A percentile compares a stretch with the other conserved stretches of the same genome.
phyloP scores from a whole-genome alignment of 2,888 invertebrate genomes.

The Cepaea hortensis region DNA sequence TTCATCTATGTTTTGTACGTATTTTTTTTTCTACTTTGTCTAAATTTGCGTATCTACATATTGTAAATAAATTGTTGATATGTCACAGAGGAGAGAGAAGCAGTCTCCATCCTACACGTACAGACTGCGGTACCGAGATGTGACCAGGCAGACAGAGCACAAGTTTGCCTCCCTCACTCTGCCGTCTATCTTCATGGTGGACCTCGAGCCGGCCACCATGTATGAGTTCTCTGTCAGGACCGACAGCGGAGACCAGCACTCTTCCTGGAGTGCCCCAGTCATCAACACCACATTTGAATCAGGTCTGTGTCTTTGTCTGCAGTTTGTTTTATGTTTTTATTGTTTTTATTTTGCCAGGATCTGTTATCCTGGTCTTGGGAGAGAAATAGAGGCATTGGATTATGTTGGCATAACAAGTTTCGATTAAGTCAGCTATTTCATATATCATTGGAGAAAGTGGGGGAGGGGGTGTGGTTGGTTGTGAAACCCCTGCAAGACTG shows the following conservation, averaged over 20 bases:
- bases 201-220: constrained; percentile 40
- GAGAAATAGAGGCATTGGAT: too few species aligned
- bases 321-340: not conserved
- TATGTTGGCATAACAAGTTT: too few species aligned
- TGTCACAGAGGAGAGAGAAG: not conserved
- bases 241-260: constrained; percentile 33
- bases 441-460: too few species aligned
- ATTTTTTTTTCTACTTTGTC: too few species aligned
- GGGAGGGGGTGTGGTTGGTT: too few species aligned
- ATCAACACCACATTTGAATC: constrained; percentile 48
- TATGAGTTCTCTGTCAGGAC: constrained; percentile 50
- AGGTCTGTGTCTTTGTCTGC: constrained; percentile 24
- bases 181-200: constrained; percentile 43
- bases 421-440: too few species aligned
- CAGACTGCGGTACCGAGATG: constrained; percentile 41
- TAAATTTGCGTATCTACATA: too few species aligned
- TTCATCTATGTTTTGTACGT: too few species aligned
- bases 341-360: not conserved
- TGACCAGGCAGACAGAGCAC: constrained; percentile 23
- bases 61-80: not conserved
- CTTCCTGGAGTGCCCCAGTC: constrained; percentile 43
- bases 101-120: constrained; percentile 26
- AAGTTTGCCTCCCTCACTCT: constrained; percentile 38
- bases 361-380: not conserved
- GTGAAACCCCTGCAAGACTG: too few species aligned